Base-by-base conservation (phyloP, 2,797 vertebrate species). In the Hyperoplus immaculatus region DNA sequence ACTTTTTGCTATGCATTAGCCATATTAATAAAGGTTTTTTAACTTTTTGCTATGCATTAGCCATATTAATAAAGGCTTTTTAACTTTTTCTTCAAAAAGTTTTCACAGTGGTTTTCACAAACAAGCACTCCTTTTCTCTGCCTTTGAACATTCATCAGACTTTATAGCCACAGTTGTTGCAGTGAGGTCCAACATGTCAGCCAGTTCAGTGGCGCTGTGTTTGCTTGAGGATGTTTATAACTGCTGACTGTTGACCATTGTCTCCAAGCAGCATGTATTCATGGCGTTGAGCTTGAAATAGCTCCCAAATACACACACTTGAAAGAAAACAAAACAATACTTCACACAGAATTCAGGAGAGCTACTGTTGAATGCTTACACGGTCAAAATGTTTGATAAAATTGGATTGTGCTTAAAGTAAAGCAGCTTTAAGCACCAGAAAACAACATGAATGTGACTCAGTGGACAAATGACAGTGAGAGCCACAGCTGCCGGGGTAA, bases 151-250 rank as follows among this genome's bases (percentile, higher is more conserved):
- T 69, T 79, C 50, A 50, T 29, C 53, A n/a, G 12, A 55, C 54
- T 10, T 51, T 0, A 73, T 54, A 50, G 41, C 53, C 39, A 1
- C 21, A 62, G 50, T 42, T n/a, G n/a, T 21, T 49, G 63, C 38
- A 3, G 15, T 4, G 50, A 71, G 59, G 72, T 60, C 6, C 38
- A 4, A 6, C 1, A 53, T 69, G 79, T 82, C 67, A 69, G 29
- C 0, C 49, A 36, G 69, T 45, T 49, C 59, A 57, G 69, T 4
- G 69, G 8, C 1, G 10, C 45, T 5, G 58, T 58, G 59, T 59
- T 41, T 70, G n/a, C 56, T 49, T 54, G 29, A 75, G n/a, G 65
- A 66, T 80, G 68, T 77, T 71, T 58, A 51, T 43, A 38, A 18
- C 55, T 39, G 15, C 51, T 69, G 62, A 70, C 66, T 62, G 64